These are phyloP conservation scores for Ibycter americanus DNA, from an alignment of 2,797 vertebrate species.

Conservation along the genomic window DNA sequence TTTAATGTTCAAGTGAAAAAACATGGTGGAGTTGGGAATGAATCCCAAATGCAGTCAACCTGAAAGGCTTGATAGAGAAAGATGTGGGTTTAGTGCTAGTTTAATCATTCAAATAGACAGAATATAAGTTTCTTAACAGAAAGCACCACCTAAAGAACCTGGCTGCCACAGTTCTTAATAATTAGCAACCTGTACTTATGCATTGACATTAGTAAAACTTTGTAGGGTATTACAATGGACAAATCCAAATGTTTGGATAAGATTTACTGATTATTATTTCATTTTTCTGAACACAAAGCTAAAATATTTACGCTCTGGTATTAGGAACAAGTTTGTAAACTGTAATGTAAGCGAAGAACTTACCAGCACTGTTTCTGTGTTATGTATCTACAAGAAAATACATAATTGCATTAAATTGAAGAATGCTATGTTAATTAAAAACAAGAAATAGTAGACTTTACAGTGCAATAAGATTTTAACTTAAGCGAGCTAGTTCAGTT, in stretches of 20 bases:
- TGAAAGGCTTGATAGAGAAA: background rate
- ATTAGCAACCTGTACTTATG: background rate
- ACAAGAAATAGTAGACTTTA: background rate
- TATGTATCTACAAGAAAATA: slow-evolving; percentile 10
- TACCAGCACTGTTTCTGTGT: background rate
- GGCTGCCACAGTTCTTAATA: background rate
- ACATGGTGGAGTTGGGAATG: background rate
- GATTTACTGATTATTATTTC: background rate
- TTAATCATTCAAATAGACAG: background rate
- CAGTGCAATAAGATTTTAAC: background rate
- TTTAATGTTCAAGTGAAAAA: background rate
- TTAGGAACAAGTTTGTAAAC: slow-evolving; percentile 18
- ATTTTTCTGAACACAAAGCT: background rate
- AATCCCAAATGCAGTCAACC: slow-evolving; percentile 6
- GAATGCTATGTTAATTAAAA: slow-evolving; percentile 22
- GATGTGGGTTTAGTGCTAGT: background rate
- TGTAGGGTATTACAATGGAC: background rate
- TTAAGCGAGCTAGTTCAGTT: background rate
- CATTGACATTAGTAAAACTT: background rate
- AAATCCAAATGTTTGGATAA: slow-evolving; percentile 19
- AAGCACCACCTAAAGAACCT: background rate
- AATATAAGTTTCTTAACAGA: background rate
- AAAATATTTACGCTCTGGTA: slow-evolving; percentile 18
- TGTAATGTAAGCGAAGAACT: background rate
- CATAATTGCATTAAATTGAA: slow-evolving; percentile 1